Conservation (phyloP, 2,888 invertebrate genomes). For the Dendrolimus houi region DNA sequence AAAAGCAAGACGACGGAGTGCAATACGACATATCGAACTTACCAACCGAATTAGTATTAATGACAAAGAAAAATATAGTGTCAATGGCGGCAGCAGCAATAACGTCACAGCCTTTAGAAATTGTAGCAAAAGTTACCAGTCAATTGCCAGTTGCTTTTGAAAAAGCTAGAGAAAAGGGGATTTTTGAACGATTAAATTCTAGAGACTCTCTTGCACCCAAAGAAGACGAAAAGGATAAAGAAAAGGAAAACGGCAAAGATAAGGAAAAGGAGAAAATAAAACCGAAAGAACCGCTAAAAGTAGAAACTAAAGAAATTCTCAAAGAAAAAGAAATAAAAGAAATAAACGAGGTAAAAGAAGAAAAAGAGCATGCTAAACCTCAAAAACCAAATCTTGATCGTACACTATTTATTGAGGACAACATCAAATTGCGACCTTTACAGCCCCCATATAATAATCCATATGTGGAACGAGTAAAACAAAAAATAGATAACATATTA, state of each 20-base stretch:
- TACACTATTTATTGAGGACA: conserved; percentile 45
- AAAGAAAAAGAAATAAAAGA: conserved; percentile 3
- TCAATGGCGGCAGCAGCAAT: conserved; percentile 78
- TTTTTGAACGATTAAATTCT: conserved; percentile 63
- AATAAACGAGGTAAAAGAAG: conserved; percentile 30
- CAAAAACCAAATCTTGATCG: conserved; percentile 25
- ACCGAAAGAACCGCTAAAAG: conserved; percentile 15
- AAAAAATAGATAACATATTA: conserved; percentile 65
- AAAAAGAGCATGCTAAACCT: conserved; percentile 39
- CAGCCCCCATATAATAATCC: conserved; percentile 68
- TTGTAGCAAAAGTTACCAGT: conserved; percentile 72
- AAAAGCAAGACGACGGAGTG: conserved; percentile 62
- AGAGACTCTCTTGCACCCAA: conserved; percentile 62
- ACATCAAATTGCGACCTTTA: conserved; percentile 52
- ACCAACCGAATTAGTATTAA: conserved; percentile 56
- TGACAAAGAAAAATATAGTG: conserved; percentile 68
- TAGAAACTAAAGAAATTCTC: conserved; percentile 10
- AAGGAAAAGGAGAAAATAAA: conserved; percentile 22
- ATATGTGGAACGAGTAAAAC: conserved; percentile 63
- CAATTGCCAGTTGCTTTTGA: conserved; percentile 66
- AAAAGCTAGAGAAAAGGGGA: conserved; percentile 67
- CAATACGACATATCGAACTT: conserved; percentile 62
- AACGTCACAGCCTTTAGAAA: conserved; percentile 72
- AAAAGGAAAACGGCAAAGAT: conserved; percentile 18
- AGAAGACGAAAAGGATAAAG: conserved; percentile 30